Base-by-base conservation (phyloP, 1,140 invertebrate genomes). In the Drosophila burlai region DNA sequence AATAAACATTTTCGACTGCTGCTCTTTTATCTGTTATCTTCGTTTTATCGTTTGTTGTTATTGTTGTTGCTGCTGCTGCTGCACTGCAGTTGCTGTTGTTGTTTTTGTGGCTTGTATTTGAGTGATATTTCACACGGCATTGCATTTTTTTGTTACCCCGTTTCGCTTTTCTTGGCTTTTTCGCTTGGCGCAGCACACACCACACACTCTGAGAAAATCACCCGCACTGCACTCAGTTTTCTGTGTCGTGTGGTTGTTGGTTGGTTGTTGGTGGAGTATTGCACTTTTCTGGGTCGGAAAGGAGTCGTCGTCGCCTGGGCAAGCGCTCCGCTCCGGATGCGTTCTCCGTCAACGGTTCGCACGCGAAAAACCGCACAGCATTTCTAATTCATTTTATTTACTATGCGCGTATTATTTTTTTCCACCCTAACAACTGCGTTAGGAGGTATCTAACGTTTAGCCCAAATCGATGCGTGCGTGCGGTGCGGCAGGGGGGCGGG, bases 371-470 rank as follows among this genome's bases (percentile, higher is more conserved):
- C 82, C 21, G 77, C 62, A 85, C 74, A 68, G 83, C 82, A 85
- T 50, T 50, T 49, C 62, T 24, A 61, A 34, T 60, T 18, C 50
- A 47, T 72, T 74, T 61, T 62, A 54, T 62, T 72, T 75, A 46
- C 31, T 76, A 80, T 76, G 57, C 81, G 66, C 78, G 80, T 83
- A 71, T 80, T 80, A 73, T 82, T 80, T 86, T 66, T 58, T 79
- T 91, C 89, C 89, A 91, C 89, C 89, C 89, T 85, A 91, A 91
- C 83, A 81, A 85, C 81, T 91, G 89, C 85, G 86, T 91, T 91
- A 91, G 89, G 89, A 89, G 89, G 89, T 91, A 91, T 91, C 89
- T 91, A 91, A 91, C 80, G 83, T 91, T 91, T 87, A 91, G 83
- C 83, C 89, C 89, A 91, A 91, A 91, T 91, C 89, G 89, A 91